Evolutionary conservation across 1,140 invertebrate species (phyloP).

Genomic region (roundworm (Caenorhabditis elegans)): WBcel235 BX284606.5:5501501-5502000

Average conservation of each 20-base stretch:
- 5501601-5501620: too few relatives aligned
- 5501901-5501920: neutral
- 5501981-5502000: too few relatives aligned
- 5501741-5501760: slow-evolving; percentile 33
- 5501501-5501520: slow-evolving; percentile 61
- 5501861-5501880: slow-evolving; percentile 51
- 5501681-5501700: slow-evolving; percentile 51
- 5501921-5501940: neutral
- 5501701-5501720: slow-evolving; percentile 48
- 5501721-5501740: slow-evolving; percentile 43
- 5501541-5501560: too few relatives aligned
- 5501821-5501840: slow-evolving; percentile 47
- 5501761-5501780: slow-evolving; percentile 41
- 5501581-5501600: too few relatives aligned
- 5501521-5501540: too few relatives aligned
- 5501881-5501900: slow-evolving; percentile 54
- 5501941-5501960: neutral
- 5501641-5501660: neutral
- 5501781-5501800: slow-evolving; percentile 13
- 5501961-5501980: too few relatives aligned
- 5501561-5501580: too few relatives aligned
- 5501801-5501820: slow-evolving; percentile 55
- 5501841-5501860: neutral
- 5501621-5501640: too few relatives aligned
- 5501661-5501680: slow-evolving; percentile 51